Evolutionary conservation across 2,113 vertebrate species (phyloP), one percentile per base, ranked within the genome.

Genomic region (Ancistrus triradiatus): DNA sequence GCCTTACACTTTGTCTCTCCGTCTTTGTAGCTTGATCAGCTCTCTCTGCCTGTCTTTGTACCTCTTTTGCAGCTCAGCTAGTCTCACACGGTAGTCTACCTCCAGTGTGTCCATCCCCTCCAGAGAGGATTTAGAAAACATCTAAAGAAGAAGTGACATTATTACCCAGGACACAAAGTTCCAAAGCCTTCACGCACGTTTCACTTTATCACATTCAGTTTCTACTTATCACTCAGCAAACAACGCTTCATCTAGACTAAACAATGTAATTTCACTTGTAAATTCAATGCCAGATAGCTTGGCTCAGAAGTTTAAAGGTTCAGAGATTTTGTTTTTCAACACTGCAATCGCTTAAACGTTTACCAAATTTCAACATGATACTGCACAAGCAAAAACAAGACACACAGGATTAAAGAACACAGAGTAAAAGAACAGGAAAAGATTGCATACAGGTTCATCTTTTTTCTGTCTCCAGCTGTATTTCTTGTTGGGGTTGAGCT

Each of bases 401-500:
- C 10, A 27, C 8, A 44, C 11, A 13, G 27, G 50, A 25, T 40
- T 19, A 24, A 56, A 33, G 43, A n/a, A 43, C n/a, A n/a, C n/a
- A n/a, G n/a, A n/a, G n/a, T n/a, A n/a, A 19, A 1, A 66, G 21
- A 48, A 17, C 7, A 35, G 21, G 24, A 47, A 17, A 74, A 21
- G 3, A 31, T 46, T 25, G 11, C 78, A 88, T 80, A 98, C 95
- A 4, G 89, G 90, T 68, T 94, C 90, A 21, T 94, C 93, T 66
- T 94, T 98, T 83, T 92, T 94, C 78, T 91, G 93, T 88, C 92
- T 95, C 96, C 96, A 98, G 90, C 96, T 98, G 80, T 98, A 98
- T 64, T 93, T 95, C 84, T 93, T 97, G 86, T 91, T 90, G 70
- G 92, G 93, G 74, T 93, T 89, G 74, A 98, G 85, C 17, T 90